Percentiles rank a stretch among this genome's conserved stretches.
These are phyloP conservation scores for Trichogramma pretiosum DNA, from an alignment of 1,140 invertebrate species.

Conservation along the genomic window DNA sequence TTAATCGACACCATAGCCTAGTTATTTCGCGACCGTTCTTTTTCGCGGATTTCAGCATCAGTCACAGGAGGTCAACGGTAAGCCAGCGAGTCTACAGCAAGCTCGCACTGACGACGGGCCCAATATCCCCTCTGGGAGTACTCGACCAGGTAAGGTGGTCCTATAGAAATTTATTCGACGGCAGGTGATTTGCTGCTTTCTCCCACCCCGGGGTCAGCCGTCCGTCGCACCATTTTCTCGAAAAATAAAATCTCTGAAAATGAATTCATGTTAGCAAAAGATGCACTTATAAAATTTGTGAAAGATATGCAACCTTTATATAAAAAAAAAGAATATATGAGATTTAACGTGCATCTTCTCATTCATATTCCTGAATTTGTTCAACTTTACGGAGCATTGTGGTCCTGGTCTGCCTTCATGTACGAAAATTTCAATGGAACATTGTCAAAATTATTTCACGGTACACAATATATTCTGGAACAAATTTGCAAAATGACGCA, in stretches of 20 bases:
- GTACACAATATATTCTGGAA: constrained; percentile 14
- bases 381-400: constrained; percentile 14
- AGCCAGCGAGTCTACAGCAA: too few species aligned
- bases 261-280: background rate
- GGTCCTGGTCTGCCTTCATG: constrained; percentile 12
- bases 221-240: too few species aligned
- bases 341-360: constrained; percentile 14
- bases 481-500: constrained; percentile 1
- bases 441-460: constrained; percentile 15
- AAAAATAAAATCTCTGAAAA: background rate
- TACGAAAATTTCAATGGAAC: constrained; percentile 20
- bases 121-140: too few species aligned
- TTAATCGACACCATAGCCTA: too few species aligned
- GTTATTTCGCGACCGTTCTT: too few species aligned
- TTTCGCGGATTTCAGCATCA: too few species aligned
- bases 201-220: too few species aligned
- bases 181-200: too few species aligned
- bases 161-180: too few species aligned
- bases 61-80: too few species aligned
- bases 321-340: constrained; percentile 9
- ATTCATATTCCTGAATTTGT: constrained; percentile 14
- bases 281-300: constrained; percentile 6
- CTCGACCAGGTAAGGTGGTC: too few species aligned
- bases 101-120: too few species aligned
- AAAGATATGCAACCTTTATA: constrained; percentile 7